Conservation (phyloP, 23 tunicate species). For the Halocynthia roretzi region DNA sequence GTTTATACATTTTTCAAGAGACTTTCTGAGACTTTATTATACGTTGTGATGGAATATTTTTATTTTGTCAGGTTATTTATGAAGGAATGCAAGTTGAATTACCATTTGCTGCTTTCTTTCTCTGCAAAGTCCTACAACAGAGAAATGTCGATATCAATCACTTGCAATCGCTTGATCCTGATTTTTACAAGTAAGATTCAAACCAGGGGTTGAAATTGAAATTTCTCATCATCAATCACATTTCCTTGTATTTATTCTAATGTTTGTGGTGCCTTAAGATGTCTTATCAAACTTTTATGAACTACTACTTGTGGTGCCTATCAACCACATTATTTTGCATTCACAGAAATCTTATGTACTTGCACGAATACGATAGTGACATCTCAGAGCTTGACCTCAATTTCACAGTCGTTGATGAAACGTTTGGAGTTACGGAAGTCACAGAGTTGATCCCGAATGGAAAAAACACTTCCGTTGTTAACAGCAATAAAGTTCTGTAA, state of each 20-base stretch:
- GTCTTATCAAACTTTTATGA: neutral
- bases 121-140: slow-evolving; percentile 53
- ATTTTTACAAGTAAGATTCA: slow-evolving; percentile 62
- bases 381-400: slow-evolving; percentile 60
- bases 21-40: no score
- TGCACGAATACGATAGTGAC: slow-evolving; percentile 65
- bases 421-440: slow-evolving; percentile 57
- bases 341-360: slow-evolving; percentile 65
- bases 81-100: slow-evolving; percentile 87
- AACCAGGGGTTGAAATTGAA: neutral
- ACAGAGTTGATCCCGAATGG: slow-evolving; percentile 65
- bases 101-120: slow-evolving; percentile 82
- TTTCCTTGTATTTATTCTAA: neutral
- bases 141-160: slow-evolving; percentile 83
- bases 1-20: no score
- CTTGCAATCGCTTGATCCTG: slow-evolving; percentile 82
- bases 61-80: slow-evolving; percentile 44
- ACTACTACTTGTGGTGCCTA: neutral
- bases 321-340: neutral
- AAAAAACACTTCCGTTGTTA: slow-evolving; percentile 43
- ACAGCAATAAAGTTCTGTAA: slow-evolving; percentile 58
- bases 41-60: no score
- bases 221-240: neutral
- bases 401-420: slow-evolving; percentile 80
- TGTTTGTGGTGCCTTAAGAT: neutral